A percentile compares a stretch with the other conserved stretches of the same genome.
Conservation (phyloP, 92 coral and sea anemone genomes). For the Bergia sp. region DNA sequence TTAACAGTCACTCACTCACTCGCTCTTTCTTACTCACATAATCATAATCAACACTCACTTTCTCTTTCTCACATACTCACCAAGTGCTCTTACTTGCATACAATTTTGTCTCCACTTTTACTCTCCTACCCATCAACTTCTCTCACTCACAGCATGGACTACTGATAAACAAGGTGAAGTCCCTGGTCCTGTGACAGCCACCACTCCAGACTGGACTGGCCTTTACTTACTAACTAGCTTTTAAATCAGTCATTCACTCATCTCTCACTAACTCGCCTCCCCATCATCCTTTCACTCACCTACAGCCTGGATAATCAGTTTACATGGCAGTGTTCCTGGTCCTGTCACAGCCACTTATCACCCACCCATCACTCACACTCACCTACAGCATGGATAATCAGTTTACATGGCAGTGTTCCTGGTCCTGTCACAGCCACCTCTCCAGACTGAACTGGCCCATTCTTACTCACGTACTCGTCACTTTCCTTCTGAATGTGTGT, state of each 20-base stretch:
- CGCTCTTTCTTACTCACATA: too few species aligned
- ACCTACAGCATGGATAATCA: conserved; percentile 72
- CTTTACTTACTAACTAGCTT: conserved; percentile 52
- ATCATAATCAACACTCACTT: too few species aligned
- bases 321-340: conserved; percentile 69
- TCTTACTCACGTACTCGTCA: conserved; percentile 52
- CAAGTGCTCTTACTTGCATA: too few species aligned
- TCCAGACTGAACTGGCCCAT: conserved; percentile 69
- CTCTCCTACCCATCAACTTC: not conserved
- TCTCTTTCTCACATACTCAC: conserved; percentile 31
- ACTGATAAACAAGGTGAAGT: conserved; percentile 54
- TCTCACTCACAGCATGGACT: conserved; percentile 60
- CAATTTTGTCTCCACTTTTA: not conserved
- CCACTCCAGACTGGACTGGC: conserved; percentile 48
- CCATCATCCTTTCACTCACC: conserved; percentile 32
- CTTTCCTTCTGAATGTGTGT: conserved; percentile 65
- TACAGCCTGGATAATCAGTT: conserved; percentile 66
- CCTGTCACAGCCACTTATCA: conserved; percentile 60
- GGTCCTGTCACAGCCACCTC: conserved; percentile 67
- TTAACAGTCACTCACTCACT: not conserved
- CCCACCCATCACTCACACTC: not conserved
- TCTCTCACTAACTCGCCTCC: not conserved
- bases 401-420: conserved; percentile 67
- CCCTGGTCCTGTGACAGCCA: conserved; percentile 66
- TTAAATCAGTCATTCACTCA: not conserved